These are phyloP conservation scores for Sus scrofa DNA, from an alignment of 2,113 vertebrate genomes.

Conservation along the genomic window T2T-Sscrofa CM000817.6:108258001-108258500, in stretches of 20 bases:
- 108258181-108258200: neutral
- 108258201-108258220: neutral
- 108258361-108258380: slow-evolving; percentile 28
- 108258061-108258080: neutral
- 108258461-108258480: slow-evolving; percentile 50
- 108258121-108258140: neutral
- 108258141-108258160: slow-evolving; percentile 50
- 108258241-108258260: neutral
- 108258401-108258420: slow-evolving; percentile 65
- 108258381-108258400: slow-evolving; percentile 37
- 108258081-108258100: slow-evolving; percentile 35
- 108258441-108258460: neutral
- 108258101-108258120: neutral
- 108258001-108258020: neutral
- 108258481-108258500: neutral
- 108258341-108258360: slow-evolving; percentile 16
- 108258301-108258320: neutral
- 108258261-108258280: neutral
- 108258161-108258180: neutral
- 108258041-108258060: slow-evolving; percentile 32
- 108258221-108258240: neutral
- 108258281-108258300: neutral
- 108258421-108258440: slow-evolving; percentile 37
- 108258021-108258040: neutral
- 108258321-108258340: neutral